Evolutionary conservation across 2,113 vertebrate genomes (phyloP), one percentile per base, ranked within the genome.

Genomic region (Syngnathus typhle): DNA sequence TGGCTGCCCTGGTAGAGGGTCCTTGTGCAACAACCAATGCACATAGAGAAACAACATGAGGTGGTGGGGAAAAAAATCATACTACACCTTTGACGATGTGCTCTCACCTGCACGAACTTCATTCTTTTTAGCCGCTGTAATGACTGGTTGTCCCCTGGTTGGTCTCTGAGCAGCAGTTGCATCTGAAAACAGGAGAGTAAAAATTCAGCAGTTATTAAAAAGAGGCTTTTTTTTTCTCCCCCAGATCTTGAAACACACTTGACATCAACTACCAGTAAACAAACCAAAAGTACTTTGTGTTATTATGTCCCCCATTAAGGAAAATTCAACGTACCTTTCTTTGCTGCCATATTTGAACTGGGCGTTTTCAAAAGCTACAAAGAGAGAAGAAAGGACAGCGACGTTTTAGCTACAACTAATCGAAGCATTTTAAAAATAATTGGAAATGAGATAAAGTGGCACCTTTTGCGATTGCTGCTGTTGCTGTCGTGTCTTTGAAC

Each of bases 401-500:
- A 46, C 43, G 13, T 6, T 15, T 64, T 39, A 67, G 9, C 2
- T 54, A 73, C 66, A 15, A n/a, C 4, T 38, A 36, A 41, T 4
- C 2, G 3, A 32, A 23, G 2, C 18, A 37, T 12, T 11, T 16
- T 3, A 3, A 32, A 32, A 1, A 6, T 68, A 51, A 5, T 37
- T 0, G 56, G 8, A 60, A 23, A 1, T 32, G 1, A 10, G 23
- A 65, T 12, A 37, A 49, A 21, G 7, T 7, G 6, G 0, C 73
- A 90, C 88, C 81, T 76, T 87, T 12, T 76, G 71, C 7, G 43
- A 16, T 60, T 60, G 74, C 67, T 74, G 82, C 55, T 75, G 82
- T 65, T 75, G 82, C 51, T 75, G 82, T 44, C 79, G 82, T 44
- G 80, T 90, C 90, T 90, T 90, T 1, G 89, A 91, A 19, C 91